Evolutionary conservation across 2,797 vertebrate genomes (phyloP), one percentile per base, ranked within the genome.

Genomic region (Anabas testudineus): DNA sequence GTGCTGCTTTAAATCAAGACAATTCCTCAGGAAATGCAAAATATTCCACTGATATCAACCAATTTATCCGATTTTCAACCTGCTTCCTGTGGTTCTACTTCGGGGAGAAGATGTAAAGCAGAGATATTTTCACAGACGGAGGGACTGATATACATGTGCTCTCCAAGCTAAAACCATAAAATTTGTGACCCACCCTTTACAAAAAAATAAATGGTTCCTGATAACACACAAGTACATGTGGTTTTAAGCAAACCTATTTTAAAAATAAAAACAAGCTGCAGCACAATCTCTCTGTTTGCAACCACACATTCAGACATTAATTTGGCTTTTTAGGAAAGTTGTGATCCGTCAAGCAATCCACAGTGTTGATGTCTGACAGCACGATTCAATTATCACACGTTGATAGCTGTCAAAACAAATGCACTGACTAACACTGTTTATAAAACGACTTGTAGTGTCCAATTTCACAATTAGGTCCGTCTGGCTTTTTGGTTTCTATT

Each of bases 371-470:
- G 43, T 15, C 36, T 4, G 12, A 16, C 42, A 41, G 52, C 39
- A 37, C 19, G 2, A 36, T 21, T 36, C 49, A 48, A 56, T n/a
- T 57, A 59, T 28, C 55, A 12, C 58, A 54, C 48, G 12, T 39
- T 43, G 41, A 42, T 28, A 18, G 54, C 70, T 69, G 78, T 79
- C 74, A 82, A 34, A 78, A 62, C 62, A 73, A 73, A 69, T n/a
- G 46, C 62, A 59, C 55, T 59, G 19, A 22, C 53, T 16, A 3
- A 12, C 45, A 16, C 14, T 12, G 18, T 21, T 10, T n/a, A 6
- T 10, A 8, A 26, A 56, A 28, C 0, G 22, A 16, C 36, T 45
- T 7, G 4, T 10, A 32, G 3, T 6, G 18, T 45, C 19, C 30
- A 13, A 1, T 18, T 18, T 37, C 5, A 12, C 0, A 8, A 47